Percentiles rank a stretch among this genome's conserved stretches.
Conservation (phyloP, 2,797 vertebrate species). For the Simalia tracyae region DNA sequence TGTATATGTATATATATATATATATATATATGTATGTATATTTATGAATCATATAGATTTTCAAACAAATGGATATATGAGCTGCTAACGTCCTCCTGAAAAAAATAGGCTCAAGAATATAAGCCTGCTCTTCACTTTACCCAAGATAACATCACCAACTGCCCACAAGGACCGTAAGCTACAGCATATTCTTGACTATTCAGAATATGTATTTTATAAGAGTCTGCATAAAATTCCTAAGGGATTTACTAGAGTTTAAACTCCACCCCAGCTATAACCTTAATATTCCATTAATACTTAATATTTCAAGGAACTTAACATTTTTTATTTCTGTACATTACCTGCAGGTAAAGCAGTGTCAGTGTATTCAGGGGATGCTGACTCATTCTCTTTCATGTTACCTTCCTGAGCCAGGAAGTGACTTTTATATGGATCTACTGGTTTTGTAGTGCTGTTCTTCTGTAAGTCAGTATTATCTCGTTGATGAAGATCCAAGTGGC, state of each 20-base stretch:
- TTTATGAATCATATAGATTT: conserved; percentile 46
- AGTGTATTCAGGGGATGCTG: conserved; percentile 78
- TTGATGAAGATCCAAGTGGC: conserved; percentile 89
- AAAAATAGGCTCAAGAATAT: conserved; percentile 66
- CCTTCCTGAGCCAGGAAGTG: conserved; percentile 83
- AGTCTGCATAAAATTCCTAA: conserved; percentile 42
- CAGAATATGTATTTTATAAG: conserved; percentile 56
- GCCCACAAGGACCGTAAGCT: conserved; percentile 61
- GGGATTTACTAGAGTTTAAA: conserved; percentile 68
- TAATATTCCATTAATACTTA: conserved; percentile 63
- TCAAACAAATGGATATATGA: conserved; percentile 64
- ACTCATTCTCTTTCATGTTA: conserved; percentile 82
- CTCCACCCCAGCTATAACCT: conserved; percentile 59
- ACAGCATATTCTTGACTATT: conserved; percentile 59
- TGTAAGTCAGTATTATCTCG: conserved; percentile 79
- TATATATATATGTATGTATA: neutral
- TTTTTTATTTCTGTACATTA: conserved; percentile 92
- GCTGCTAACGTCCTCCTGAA: conserved; percentile 68
- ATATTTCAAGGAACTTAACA: conserved; percentile 65
- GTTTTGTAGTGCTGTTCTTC: conserved; percentile 76
- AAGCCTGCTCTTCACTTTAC: conserved; percentile 62
- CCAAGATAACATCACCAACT: conserved; percentile 51
- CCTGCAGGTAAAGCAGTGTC: conserved; percentile 92
- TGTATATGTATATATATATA: neutral
- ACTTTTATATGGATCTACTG: conserved; percentile 81